Percentiles rank a stretch among this genome's conserved stretches.
Conservation (phyloP, 2,888 invertebrate species). For the Tromatobia lineatoria region DNA sequence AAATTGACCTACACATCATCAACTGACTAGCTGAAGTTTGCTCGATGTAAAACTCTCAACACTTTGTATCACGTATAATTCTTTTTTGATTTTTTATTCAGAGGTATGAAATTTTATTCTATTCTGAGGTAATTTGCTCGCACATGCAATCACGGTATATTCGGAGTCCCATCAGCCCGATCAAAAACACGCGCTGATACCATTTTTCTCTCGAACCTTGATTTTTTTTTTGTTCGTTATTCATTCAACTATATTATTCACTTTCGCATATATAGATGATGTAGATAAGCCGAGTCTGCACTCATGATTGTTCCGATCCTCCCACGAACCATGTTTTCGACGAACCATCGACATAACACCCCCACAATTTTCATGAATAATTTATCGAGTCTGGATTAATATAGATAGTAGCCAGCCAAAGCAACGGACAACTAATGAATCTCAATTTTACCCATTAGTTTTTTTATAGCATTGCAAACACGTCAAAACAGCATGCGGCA, state of each 20-base stretch:
- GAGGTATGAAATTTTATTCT: too few relatives aligned
- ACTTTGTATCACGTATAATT: too few relatives aligned
- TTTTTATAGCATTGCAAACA: conserved; percentile 14
- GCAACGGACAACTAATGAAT: conserved; percentile 22
- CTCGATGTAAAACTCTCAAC: too few relatives aligned
- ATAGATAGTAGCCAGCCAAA: not conserved
- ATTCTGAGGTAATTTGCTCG: conserved; percentile 4
- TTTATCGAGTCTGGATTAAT: conserved; percentile 37
- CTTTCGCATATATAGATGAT: conserved; percentile 10
- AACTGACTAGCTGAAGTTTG: too few relatives aligned
- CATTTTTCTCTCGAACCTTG: conserved; percentile 1
- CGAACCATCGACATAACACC: conserved; percentile 6
- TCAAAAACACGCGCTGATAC: conserved; percentile 14
- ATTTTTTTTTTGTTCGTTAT: conserved; percentile 35
- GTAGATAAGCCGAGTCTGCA: conserved; percentile 35
- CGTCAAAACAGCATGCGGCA: not conserved
- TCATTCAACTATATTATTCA: conserved; percentile 48
- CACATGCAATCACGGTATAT: not conserved
- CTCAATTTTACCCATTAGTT: conserved; percentile 45
- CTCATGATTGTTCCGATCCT: conserved; percentile 46
- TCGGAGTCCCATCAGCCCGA: conserved; percentile 4
- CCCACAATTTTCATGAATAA: conserved; percentile 51
- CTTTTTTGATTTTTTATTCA: too few relatives aligned
- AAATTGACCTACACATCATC: too few relatives aligned
- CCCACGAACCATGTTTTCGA: conserved; percentile 44